These are phyloP conservation scores for Paraescarpia echinospica DNA, from an alignment of 1,140 invertebrate genomes.

Conservation along the genomic window DNA sequence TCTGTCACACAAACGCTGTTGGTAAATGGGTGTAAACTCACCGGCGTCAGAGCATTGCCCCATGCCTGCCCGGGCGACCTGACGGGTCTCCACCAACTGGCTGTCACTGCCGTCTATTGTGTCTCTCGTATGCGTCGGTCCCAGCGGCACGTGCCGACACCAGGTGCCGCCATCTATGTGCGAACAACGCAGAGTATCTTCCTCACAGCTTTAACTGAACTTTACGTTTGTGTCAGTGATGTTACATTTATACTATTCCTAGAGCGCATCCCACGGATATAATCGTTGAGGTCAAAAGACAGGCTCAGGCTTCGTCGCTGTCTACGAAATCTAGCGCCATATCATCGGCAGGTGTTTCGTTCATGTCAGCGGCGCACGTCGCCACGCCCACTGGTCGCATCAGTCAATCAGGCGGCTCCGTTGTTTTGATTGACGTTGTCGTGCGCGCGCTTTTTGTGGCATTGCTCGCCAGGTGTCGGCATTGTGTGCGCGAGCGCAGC, in stretches of 20 bases:
- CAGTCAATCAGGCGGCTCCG: background rate
- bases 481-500: background rate
- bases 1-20: background rate
- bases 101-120: background rate
- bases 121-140: background rate
- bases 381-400: background rate
- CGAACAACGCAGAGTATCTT: background rate
- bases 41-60: background rate
- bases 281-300: background rate
- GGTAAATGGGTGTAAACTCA: background rate
- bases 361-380: background rate
- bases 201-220: background rate
- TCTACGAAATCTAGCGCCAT: background rate
- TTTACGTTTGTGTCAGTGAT: background rate
- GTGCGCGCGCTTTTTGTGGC: background rate
- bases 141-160: background rate
- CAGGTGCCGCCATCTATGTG: background rate
- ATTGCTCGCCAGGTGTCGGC: conserved; percentile 2
- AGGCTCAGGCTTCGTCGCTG: background rate
- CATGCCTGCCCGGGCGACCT: background rate
- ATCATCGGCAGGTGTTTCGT: background rate
- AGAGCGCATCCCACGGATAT: background rate
- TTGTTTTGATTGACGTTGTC: background rate
- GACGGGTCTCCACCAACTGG: background rate
- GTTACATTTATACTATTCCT: background rate